Percentiles rank a stretch among this genome's conserved stretches.
Evolutionary conservation across 2,888 invertebrate species (phyloP).

Genomic region (Drosophila maculinotata): DNA sequence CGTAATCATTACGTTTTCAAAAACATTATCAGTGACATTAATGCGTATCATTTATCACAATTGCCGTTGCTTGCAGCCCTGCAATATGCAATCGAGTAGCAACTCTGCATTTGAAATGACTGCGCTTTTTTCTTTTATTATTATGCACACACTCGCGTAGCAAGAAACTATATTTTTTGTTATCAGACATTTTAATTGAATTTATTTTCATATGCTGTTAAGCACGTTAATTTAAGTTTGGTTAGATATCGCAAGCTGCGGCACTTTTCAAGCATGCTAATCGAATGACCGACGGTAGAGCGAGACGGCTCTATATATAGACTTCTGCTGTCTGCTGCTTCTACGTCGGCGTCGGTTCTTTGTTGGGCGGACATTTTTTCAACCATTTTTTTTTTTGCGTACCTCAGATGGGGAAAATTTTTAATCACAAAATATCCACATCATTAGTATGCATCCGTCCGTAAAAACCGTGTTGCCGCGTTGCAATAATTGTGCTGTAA

Average conservation of each 20-base stretch:
- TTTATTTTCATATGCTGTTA: slow-evolving; percentile 5
- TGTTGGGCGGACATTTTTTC: slow-evolving; percentile 67
- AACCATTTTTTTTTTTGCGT: slow-evolving; percentile 84
- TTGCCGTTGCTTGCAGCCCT: slow-evolving; percentile 18
- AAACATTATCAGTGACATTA: slow-evolving; percentile 17
- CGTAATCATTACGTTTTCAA: slow-evolving; percentile 46
- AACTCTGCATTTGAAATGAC: slow-evolving; percentile 57
- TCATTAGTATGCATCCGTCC: slow-evolving; percentile 87
- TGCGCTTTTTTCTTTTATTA: slow-evolving; percentile 32
- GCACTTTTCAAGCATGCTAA: slow-evolving; percentile 45
- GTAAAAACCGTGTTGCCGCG: slow-evolving; percentile 76
- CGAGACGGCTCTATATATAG: slow-evolving; percentile 81
- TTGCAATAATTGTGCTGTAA: slow-evolving; percentile 53
- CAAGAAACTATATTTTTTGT: slow-evolving; percentile 17
- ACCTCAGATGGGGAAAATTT: slow-evolving; percentile 86
- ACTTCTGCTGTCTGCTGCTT: slow-evolving; percentile 84
- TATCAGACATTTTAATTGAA: slow-evolving; percentile 25
- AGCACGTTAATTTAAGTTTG: slow-evolving; percentile 37
- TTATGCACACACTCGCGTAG: slow-evolving; percentile 26
- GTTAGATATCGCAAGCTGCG: slow-evolving; percentile 22
- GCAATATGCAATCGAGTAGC: slow-evolving; percentile 26
- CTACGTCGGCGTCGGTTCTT: slow-evolving; percentile 83
- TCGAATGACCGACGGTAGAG: slow-evolving; percentile 48
- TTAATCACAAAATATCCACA: slow-evolving; percentile 87
- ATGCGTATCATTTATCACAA: slow-evolving; percentile 38